A percentile compares a stretch with the other conserved stretches of the same genome.
These are phyloP conservation scores for Natrix natrix DNA, from an alignment of 2,797 vertebrate genomes.

Conservation along the genomic window DNA sequence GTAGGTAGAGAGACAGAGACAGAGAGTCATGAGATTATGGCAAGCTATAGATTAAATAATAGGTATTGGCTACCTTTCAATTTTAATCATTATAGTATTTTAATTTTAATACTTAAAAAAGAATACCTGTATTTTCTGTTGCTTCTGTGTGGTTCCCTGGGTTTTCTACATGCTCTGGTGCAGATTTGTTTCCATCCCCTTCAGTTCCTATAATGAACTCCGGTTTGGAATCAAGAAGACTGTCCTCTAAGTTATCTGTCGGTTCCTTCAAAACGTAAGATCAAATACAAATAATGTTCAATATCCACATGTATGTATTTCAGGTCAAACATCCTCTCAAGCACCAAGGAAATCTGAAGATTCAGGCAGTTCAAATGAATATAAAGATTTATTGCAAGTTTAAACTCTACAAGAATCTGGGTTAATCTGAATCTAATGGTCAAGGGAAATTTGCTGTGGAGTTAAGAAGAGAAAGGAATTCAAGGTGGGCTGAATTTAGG, in stretches of 20 bases:
- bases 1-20: no score
- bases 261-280: slow-evolving; percentile 81
- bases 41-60: background rate
- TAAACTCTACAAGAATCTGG: background rate
- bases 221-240: slow-evolving; percentile 82
- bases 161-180: slow-evolving; percentile 78
- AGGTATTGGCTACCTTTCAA: background rate
- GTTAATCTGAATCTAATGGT: background rate
- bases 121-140: slow-evolving; percentile 75
- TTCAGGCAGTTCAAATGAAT: background rate
- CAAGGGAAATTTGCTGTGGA: background rate
- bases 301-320: background rate
- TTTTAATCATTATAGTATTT: background rate
- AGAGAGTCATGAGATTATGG: background rate
- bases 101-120: background rate
- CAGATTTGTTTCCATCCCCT: slow-evolving; percentile 80
- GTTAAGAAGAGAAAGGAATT: background rate
- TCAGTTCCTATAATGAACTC: slow-evolving; percentile 83
- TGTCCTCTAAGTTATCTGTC: slow-evolving; percentile 93
- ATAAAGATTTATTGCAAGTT: background rate
- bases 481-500: background rate
- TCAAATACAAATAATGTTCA: slow-evolving; percentile 35
- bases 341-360: background rate
- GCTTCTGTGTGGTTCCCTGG: slow-evolving; percentile 75
- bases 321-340: background rate